Percentiles rank a stretch among this genome's conserved stretches.
phyloP scores from a whole-genome alignment of 2,888 invertebrate genomes.

The Pyralis farinalis region DNA sequence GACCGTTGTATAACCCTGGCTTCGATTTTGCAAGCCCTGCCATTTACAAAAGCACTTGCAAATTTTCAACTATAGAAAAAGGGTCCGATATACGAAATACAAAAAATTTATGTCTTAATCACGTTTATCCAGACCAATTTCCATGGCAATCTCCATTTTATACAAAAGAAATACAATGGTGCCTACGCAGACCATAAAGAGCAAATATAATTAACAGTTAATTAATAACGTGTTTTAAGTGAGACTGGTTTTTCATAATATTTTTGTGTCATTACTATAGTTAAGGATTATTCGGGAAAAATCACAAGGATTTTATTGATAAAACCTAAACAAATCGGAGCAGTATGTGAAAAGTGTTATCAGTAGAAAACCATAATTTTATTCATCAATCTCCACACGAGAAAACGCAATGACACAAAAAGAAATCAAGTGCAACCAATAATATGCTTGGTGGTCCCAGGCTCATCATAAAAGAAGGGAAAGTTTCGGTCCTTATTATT shows the following conservation, averaged over 20 bases:
- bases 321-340: neutral
- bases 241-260: too few species aligned
- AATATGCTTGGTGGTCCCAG: constrained; percentile 33
- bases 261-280: too few species aligned
- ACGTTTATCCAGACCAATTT: too few species aligned
- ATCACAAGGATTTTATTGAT: neutral
- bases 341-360: too few species aligned
- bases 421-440: constrained; percentile 5
- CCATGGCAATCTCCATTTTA: too few species aligned
- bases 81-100: neutral
- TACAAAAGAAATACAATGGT: too few species aligned
- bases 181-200: neutral
- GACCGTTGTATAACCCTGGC: constrained; percentile 5
- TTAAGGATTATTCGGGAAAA: neutral
- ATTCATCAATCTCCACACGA: constrained; percentile 17
- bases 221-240: neutral
- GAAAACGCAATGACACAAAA: constrained; percentile 10
- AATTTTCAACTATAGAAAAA: neutral
- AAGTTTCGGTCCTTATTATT: constrained; percentile 41
- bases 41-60: neutral
- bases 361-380: constrained; percentile 7
- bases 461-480: constrained; percentile 38
- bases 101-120: neutral
- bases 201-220: neutral
- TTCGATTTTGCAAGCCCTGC: neutral